Percentiles rank a stretch among this genome's conserved stretches.
These are phyloP conservation scores for Indri indri DNA, from an alignment of 2,113 vertebrate species.

Conservation along the genomic window DNA sequence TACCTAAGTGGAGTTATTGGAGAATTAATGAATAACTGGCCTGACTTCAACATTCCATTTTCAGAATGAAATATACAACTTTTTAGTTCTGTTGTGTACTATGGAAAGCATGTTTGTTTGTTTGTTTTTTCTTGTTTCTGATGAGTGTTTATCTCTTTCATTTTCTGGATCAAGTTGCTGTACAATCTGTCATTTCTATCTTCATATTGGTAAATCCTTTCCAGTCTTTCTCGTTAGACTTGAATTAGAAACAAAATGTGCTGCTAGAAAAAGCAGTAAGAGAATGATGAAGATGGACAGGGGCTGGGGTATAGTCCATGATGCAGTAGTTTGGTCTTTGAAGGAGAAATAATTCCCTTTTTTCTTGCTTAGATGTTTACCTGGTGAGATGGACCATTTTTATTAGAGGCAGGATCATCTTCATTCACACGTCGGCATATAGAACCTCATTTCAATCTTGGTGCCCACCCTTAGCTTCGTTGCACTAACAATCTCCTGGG, in stretches of 20 bases:
- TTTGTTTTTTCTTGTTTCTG: constrained; percentile 1
- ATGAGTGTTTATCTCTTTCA: background rate
- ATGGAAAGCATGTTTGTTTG: background rate
- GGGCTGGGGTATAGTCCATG: background rate
- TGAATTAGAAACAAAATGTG: constrained; percentile 2
- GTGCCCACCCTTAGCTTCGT: background rate
- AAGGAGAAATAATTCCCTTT: background rate
- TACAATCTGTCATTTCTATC: constrained; percentile 40
- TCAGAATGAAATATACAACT: constrained; percentile 3
- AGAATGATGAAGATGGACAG: background rate
- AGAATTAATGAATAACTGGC: background rate
- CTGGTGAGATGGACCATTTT: background rate
- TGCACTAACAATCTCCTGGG: background rate
- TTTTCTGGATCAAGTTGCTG: background rate
- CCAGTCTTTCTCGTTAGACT: constrained; percentile 29
- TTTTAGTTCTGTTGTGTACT: background rate
- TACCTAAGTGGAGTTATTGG: background rate
- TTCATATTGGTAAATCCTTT: constrained; percentile 32
- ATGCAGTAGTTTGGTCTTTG: background rate
- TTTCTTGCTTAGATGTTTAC: background rate
- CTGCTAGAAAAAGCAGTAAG: background rate
- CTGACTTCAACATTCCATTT: constrained; percentile 7
- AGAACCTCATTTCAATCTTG: background rate
- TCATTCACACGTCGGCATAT: background rate
- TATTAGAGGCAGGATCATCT: background rate